These are phyloP conservation scores for Perdita meconis DNA, from an alignment of 2,888 invertebrate genomes.

Conservation along the genomic window DNA sequence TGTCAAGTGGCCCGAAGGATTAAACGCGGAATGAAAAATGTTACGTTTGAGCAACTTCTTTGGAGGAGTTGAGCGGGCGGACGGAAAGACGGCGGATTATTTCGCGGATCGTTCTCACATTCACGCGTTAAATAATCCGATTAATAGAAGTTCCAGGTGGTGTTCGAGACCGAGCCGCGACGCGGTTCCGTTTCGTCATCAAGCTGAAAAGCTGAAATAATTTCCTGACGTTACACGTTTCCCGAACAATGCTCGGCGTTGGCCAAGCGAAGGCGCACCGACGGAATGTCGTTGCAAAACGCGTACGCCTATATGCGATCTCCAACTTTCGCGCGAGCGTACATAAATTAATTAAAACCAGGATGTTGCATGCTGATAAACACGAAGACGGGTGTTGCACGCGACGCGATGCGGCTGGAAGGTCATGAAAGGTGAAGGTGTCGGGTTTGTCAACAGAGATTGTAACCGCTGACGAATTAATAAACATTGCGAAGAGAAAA, in stretches of 20 bases:
- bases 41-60: slow-evolving; percentile 32
- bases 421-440: slow-evolving; percentile 33
- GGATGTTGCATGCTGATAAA: slow-evolving; percentile 40
- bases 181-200: slow-evolving; percentile 19
- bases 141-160: slow-evolving; percentile 17
- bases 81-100: not conserved
- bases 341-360: slow-evolving; percentile 47
- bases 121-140: slow-evolving; percentile 19
- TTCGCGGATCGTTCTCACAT: slow-evolving; percentile 13
- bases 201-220: slow-evolving; percentile 16
- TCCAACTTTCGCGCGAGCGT: slow-evolving; percentile 2
- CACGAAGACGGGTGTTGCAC: slow-evolving; percentile 7
- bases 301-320: not conserved
- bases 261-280: slow-evolving; percentile 14
- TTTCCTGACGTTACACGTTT: slow-evolving; percentile 31
- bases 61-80: no score
- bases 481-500: not conserved
- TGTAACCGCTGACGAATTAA: no score
- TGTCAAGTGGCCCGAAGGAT: slow-evolving; percentile 44
- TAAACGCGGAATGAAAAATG: slow-evolving; percentile 35
- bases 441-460: slow-evolving; percentile 1
- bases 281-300: slow-evolving; percentile 31
- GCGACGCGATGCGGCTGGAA: not conserved
- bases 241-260: slow-evolving; percentile 38
- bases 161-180: not conserved